These are phyloP conservation scores for Mixornis gularis DNA, from an alignment of 2,113 vertebrate species.

Conservation along the genomic window DNA sequence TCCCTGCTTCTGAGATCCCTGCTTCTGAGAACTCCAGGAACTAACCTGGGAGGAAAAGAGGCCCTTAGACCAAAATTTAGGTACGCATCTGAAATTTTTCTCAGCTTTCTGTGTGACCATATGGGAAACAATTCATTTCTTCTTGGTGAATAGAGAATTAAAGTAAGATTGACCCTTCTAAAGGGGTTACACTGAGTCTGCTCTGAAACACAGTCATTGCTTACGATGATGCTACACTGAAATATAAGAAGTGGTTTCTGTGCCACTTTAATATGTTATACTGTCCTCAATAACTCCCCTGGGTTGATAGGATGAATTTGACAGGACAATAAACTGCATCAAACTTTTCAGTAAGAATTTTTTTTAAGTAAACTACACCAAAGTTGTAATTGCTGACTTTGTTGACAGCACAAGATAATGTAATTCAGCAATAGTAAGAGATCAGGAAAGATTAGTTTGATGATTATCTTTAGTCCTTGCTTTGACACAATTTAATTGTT, in stretches of 20 bases:
- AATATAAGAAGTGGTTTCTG: neutral
- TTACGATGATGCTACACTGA: neutral
- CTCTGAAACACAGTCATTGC: neutral
- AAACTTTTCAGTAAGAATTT: neutral
- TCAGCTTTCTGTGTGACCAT: neutral
- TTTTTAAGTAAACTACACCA: neutral
- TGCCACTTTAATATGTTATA: neutral
- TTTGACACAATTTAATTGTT: neutral
- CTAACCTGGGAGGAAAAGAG: neutral
- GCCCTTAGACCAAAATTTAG: neutral
- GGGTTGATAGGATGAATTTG: neutral
- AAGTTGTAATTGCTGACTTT: neutral
- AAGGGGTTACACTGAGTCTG: neutral
- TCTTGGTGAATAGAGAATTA: neutral
- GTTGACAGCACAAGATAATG: neutral
- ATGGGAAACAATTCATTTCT: neutral
- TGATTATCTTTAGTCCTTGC: neutral
- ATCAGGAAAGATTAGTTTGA: neutral
- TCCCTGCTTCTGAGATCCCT: neutral
- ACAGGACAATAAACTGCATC: neutral
- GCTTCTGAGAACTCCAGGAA: neutral
- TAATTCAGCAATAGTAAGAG: neutral
- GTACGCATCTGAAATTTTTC: neutral
- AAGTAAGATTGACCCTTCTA: neutral
- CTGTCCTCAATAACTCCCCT: neutral